Evolutionary conservation across 2,888 invertebrate species (phyloP), one percentile per base, ranked within the genome.

Genomic region (Erebia palarica): DNA sequence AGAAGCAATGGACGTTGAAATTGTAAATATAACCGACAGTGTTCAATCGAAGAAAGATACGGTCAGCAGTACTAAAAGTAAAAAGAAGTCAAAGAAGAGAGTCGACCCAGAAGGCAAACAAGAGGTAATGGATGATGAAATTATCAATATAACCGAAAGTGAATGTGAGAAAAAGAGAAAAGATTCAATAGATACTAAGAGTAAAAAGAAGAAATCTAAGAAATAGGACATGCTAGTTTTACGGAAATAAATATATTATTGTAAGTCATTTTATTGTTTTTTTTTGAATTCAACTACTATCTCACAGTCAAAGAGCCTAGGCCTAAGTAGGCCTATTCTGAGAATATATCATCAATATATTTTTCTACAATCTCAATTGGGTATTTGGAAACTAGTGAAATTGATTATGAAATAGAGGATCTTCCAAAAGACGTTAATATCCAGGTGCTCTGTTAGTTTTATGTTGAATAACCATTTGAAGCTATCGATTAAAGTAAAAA

Each of bases 91-190:
- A 13, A 79, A 78, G 58, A 74, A 76, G 65, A 78, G 81, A 0
- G 83, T 83, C 13, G 79, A 82, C 14, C 68, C 57, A 1, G 57
- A 10, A 72, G 78, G 16, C 75, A 76, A 8, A 21, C 44, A 47
- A 51, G 36, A 49, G 9, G 44, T 36, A 7, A 86, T 85, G 82
- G 87, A 89, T 1, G 82, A 81, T 3, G 84, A 86, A n/a, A 75
- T 67, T 4, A 51, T 71, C 8, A 72, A 65, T 68, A 55, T 55
- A 36, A 80, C 85, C 71, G 84, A 83, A 11, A 53, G 71, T 0
- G 57, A 66, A 4, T 42, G 67, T 1, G 73, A 69, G 55, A 86
- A 87, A 67, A 80, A 78, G 65, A 79, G 18, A 18, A 55, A 55
- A 9, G 9, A 9, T 10, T 0, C 55, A 18, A 8, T 18, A 55